Evolutionary conservation across 2,888 invertebrate species (phyloP).

Genomic region (Dusona sp.): DNA sequence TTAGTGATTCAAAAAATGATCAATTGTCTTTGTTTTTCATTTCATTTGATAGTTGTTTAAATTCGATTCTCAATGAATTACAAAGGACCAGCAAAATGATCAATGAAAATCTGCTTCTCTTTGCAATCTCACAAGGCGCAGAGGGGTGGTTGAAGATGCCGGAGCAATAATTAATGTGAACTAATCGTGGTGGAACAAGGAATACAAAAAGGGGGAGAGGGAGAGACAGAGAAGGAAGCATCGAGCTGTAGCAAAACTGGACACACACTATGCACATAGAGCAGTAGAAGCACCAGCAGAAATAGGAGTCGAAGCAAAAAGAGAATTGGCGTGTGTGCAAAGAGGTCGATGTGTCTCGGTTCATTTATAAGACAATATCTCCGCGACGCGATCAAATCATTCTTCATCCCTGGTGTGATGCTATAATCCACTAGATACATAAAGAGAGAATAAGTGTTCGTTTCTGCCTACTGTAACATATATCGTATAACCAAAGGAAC

Average conservation of each 20-base stretch:
- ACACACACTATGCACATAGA: slow-evolving; percentile 14
- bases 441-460: slow-evolving; percentile 22
- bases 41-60: neutral
- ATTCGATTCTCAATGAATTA: neutral
- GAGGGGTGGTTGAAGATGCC: slow-evolving; percentile 16
- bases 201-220: neutral
- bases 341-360: slow-evolving; percentile 67
- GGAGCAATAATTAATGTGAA: slow-evolving; percentile 61
- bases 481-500: neutral
- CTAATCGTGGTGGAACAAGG: neutral
- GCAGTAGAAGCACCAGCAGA: neutral
- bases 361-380: slow-evolving; percentile 75
- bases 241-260: slow-evolving; percentile 56
- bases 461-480: neutral
- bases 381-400: slow-evolving; percentile 69
- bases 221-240: slow-evolving; percentile 30
- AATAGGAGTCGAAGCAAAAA: slow-evolving; percentile 19
- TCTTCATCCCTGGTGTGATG: slow-evolving; percentile 66
- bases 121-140: neutral
- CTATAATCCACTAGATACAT: slow-evolving; percentile 25
- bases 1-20: neutral
- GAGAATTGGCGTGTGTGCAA: slow-evolving; percentile 60
- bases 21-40: neutral
- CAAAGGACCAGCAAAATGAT: neutral
- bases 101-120: neutral